Evolutionary conservation across 2,888 invertebrate species (phyloP).

Genomic region (Tromatobia lineatoria): DNA sequence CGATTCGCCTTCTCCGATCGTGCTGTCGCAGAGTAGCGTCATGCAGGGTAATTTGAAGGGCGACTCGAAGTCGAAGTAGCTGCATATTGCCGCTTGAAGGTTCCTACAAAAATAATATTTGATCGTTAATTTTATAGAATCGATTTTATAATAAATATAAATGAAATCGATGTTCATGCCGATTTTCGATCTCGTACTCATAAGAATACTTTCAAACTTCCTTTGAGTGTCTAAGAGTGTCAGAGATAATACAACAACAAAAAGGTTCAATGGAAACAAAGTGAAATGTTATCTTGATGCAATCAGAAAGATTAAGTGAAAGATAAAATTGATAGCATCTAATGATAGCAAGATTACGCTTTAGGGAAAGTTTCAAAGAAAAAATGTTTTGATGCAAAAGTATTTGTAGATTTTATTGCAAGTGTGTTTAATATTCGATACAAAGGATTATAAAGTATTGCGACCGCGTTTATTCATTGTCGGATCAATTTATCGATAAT

Average conservation of each 20-base stretch:
- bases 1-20: constrained; percentile 92
- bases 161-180: background rate
- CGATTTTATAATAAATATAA: too few species aligned
- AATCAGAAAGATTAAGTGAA: background rate
- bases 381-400: background rate
- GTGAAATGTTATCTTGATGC: constrained; percentile 10
- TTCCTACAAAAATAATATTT: constrained; percentile 89
- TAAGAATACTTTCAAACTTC: background rate
- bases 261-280: background rate
- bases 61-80: constrained; percentile 96
- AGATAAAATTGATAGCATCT: constrained; percentile 2
- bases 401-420: background rate
- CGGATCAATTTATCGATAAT: background rate
- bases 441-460: background rate
- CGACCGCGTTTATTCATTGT: background rate
- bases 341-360: background rate
- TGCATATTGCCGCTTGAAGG: constrained; percentile 97
- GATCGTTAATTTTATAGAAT: too few species aligned
- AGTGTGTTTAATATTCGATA: background rate
- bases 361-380: background rate
- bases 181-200: background rate
- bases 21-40: constrained; percentile 91
- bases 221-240: background rate
- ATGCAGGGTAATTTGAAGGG: constrained; percentile 91
- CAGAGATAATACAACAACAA: background rate